Conservation (phyloP, 2,888 invertebrate species). For the Ormyrus thymus region DNA sequence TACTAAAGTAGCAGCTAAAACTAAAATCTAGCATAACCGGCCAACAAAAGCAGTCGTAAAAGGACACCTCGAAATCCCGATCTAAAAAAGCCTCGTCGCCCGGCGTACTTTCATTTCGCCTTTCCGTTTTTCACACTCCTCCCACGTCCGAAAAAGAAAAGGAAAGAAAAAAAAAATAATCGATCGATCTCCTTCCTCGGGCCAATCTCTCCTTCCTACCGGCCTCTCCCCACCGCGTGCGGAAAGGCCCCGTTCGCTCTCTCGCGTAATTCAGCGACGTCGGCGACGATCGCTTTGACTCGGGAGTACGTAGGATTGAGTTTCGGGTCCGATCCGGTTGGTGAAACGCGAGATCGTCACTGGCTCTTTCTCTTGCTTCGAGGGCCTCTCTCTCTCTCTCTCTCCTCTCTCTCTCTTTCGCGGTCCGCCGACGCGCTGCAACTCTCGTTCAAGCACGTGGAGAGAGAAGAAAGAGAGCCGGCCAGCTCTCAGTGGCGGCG, state of each 20-base stretch:
- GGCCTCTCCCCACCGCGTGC: neutral
- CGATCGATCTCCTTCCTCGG: slow-evolving; percentile 58
- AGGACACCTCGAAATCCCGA: too few relatives aligned
- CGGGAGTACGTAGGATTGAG: slow-evolving; percentile 56
- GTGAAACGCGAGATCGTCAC: slow-evolving; percentile 59
- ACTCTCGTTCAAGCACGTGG: slow-evolving; percentile 42
- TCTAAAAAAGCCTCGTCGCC: too few relatives aligned
- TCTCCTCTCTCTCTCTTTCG: slow-evolving; percentile 54
- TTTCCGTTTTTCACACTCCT: too few relatives aligned
- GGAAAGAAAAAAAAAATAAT: too few relatives aligned
- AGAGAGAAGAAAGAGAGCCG: slow-evolving; percentile 8
- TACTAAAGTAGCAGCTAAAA: too few relatives aligned
- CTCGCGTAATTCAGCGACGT: slow-evolving; percentile 57
- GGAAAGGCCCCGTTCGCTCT: slow-evolving; percentile 45
- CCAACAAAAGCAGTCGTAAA: too few relatives aligned
- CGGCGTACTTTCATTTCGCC: too few relatives aligned
- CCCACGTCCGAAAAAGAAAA: too few relatives aligned
- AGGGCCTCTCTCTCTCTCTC: slow-evolving; percentile 60
- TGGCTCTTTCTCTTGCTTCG: slow-evolving; percentile 58
- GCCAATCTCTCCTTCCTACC: slow-evolving; percentile 60
- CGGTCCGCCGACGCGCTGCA: slow-evolving; percentile 48
- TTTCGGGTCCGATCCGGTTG: slow-evolving; percentile 61
- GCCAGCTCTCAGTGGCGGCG: slow-evolving; percentile 51
- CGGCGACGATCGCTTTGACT: slow-evolving; percentile 44
- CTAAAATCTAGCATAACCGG: too few relatives aligned